A percentile compares a stretch with the other conserved stretches of the same genome.
phyloP scores from a whole-genome alignment of 35 echinoderm and acorn worm species.

The Eucidaris tribuloides region DNA sequence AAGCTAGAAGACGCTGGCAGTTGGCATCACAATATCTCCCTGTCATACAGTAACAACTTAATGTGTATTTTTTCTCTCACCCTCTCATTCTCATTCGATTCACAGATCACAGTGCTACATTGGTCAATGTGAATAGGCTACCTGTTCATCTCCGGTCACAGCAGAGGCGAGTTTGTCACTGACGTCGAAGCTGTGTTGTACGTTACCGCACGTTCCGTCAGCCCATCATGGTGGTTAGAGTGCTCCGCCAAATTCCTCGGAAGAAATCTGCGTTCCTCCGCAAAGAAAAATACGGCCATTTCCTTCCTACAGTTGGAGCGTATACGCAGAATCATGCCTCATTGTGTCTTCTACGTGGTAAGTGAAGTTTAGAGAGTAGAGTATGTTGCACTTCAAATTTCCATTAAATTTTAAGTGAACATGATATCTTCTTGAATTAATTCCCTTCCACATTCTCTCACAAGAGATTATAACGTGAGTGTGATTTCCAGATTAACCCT shows the following conservation, averaged over 20 bases:
- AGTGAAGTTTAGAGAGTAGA: neutral
- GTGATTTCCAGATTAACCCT: neutral
- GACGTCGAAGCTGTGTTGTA: no score
- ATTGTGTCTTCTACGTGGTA: slow-evolving; percentile 60
- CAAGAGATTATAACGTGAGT: neutral
- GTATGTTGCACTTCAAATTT: neutral
- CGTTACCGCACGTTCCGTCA: no score
- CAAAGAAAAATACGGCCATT: slow-evolving; percentile 57
- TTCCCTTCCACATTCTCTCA: neutral
- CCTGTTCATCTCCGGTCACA: no score
- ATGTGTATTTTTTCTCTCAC: no score
- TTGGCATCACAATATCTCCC: no score
- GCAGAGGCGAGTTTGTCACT: no score
- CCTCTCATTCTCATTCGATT: no score
- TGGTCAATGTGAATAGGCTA: no score
- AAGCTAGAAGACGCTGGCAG: no score
- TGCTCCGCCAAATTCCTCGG: slow-evolving; percentile 12
- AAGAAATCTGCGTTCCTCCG: slow-evolving; percentile 28
- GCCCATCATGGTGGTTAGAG: no score
- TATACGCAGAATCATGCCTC: slow-evolving; percentile 51
- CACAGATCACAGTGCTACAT: no score
- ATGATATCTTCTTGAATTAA: neutral
- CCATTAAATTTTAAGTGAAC: neutral
- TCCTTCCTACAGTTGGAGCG: slow-evolving; percentile 54
- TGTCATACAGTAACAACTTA: no score